These are phyloP conservation scores for Tetrao urogallus DNA, from an alignment of 2,113 vertebrate species.

Conservation along the genomic window DNA sequence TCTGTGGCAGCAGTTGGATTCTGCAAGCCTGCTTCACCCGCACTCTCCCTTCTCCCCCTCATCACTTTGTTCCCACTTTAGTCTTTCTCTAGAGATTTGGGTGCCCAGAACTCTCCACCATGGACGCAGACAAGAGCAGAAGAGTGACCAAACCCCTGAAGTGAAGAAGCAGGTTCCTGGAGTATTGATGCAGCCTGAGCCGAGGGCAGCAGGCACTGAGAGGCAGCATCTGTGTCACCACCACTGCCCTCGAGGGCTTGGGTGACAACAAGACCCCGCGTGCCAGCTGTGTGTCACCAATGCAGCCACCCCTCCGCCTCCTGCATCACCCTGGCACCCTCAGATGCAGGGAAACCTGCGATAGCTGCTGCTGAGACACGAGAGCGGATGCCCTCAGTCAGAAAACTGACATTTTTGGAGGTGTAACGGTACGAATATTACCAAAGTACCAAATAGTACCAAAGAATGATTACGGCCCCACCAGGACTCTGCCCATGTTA, in stretches of 20 bases:
- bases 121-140: not conserved
- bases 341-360: accelerated
- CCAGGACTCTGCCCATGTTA: not conserved
- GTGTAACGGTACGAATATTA: not conserved
- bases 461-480: not conserved
- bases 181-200: not conserved
- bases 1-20: not conserved
- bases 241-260: not conserved
- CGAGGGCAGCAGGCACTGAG: no score
- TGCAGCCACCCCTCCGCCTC: accelerated
- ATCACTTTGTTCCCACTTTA: not conserved
- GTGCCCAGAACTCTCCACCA: not conserved
- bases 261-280: accelerated
- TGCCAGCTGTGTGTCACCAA: accelerated
- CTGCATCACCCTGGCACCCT: not conserved
- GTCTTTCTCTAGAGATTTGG: not conserved
- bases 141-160: not conserved
- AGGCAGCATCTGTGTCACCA: not conserved
- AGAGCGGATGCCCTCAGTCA: accelerated
- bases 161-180: not conserved
- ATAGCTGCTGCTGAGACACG: not conserved
- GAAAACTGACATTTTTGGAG: not conserved
- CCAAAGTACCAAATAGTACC: not conserved
- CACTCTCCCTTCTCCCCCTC: not conserved
- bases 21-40: not conserved